Evolutionary conservation across 1,140 invertebrate genomes (phyloP), one percentile per base, ranked within the genome.

Genomic region (Sinonovacula constricta): DNA sequence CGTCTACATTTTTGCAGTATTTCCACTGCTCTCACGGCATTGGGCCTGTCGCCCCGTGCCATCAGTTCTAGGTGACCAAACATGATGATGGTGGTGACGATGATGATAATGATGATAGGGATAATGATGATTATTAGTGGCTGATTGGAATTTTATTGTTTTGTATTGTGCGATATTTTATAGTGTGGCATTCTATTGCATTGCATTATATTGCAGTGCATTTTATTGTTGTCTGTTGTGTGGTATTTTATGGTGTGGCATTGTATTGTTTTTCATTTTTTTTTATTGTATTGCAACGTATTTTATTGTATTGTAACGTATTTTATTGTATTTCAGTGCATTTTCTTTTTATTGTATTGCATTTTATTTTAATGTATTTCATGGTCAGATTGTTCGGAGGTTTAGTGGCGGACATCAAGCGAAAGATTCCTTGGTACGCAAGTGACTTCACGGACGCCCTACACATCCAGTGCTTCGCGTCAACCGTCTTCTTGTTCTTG

Each of bases 401-500:
- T 30, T 90, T 99, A 0, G 93, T 97, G 2, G 95, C 95, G 56
- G 98, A 99, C 89, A 90, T 99, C 0, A 98, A 97, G 90, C 92
- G 98, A 65, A 99, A 99, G 93, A 90, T 92, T 0, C 97, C 97
- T 0, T 99, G 95, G 93, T 95, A 93, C 85, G 70, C 72, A 26
- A 92, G 91, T 70, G 94, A 95, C 86, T 94, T 93, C 83, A 94
- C 90, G 74, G 98, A 99, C 88, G 97, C 96, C 0, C 88, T 99
- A 1, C 95, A 97, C 15, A 92, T 98, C 65, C 98, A 99, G 90
- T 98, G 97, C 88, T 92, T 99, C 7, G 98, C 98, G 15, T 97
- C 98, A 0, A 97, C 97, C 93, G 96, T 98, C 83, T 99, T 99
- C 92, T 93, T 99, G 22, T 99, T 99, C 90, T 99, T 99, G 88